A percentile compares a stretch with the other conserved stretches of the same genome.
These are phyloP conservation scores for Patella ulyssiponensis DNA, from an alignment of 2,888 invertebrate species.

Conservation along the genomic window DNA sequence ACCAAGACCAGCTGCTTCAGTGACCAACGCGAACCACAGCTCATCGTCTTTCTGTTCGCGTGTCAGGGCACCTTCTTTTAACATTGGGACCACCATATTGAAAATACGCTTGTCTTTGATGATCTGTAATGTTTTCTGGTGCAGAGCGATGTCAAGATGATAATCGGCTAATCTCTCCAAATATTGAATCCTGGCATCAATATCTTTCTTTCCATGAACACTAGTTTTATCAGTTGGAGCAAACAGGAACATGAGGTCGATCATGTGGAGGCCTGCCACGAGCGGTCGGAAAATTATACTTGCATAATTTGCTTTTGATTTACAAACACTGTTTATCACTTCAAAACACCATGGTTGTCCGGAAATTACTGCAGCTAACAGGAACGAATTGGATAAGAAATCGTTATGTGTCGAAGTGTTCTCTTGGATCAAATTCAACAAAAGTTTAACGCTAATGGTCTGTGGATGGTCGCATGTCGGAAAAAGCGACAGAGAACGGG, in stretches of 20 bases:
- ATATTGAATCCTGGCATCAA: not conserved
- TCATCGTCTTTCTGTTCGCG: not conserved
- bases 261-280: not conserved
- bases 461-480: too few species aligned
- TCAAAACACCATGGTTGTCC: not conserved
- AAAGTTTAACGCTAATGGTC: not conserved
- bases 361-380: not conserved
- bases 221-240: not conserved
- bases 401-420: not conserved
- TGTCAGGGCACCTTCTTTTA: not conserved
- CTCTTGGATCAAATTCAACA: too few species aligned
- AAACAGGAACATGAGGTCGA: not conserved
- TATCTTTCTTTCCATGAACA: not conserved
- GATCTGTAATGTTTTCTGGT: not conserved
- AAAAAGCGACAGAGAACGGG: too few species aligned
- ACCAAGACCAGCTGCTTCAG: not conserved
- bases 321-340: not conserved
- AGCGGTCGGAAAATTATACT: not conserved
- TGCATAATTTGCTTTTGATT: not conserved
- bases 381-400: not conserved
- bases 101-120: not conserved
- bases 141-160: not conserved
- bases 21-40: not conserved
- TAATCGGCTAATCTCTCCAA: not conserved
- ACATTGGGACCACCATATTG: not conserved